Evolutionary conservation across 2,888 invertebrate genomes (phyloP).

Genomic region (Camptogramma bilineatum): DNA sequence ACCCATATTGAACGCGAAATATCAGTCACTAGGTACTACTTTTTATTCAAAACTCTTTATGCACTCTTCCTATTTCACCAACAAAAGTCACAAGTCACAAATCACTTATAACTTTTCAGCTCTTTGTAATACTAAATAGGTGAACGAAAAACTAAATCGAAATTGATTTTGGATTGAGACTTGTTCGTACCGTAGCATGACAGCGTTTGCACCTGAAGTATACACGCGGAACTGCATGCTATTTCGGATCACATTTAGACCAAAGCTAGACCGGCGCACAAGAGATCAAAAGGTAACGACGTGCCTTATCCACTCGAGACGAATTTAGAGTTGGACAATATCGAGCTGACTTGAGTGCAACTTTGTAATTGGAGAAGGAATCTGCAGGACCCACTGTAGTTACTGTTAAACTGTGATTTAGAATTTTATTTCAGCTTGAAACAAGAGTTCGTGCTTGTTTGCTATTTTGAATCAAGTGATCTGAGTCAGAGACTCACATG

Average conservation of each 20-base stretch:
- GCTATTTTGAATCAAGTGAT: neutral
- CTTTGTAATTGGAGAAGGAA: neutral
- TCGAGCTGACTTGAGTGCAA: slow-evolving; percentile 7
- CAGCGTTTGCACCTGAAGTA: slow-evolving; percentile 76
- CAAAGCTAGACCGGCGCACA: slow-evolving; percentile 72
- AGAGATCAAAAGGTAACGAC: slow-evolving; percentile 78
- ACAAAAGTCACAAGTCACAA: neutral
- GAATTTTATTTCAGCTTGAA: too few species aligned
- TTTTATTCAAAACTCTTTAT: neutral
- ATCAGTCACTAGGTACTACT: slow-evolving; percentile 8
- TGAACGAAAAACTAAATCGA: neutral
- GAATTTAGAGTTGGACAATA: slow-evolving; percentile 24
- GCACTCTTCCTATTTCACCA: neutral
- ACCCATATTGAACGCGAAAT: slow-evolving; percentile 12
- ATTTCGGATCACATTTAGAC: slow-evolving; percentile 79
- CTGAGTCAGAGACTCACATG: neutral
- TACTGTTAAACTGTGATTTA: too few species aligned
- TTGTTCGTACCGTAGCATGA: slow-evolving; percentile 55
- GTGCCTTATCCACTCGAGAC: slow-evolving; percentile 51
- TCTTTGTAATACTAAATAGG: neutral
- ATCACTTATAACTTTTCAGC: neutral
- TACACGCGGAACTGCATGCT: slow-evolving; percentile 78
- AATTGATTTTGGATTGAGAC: slow-evolving; percentile 30
- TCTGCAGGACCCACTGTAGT: neutral
- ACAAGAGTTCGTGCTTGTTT: neutral